A percentile compares a stretch with the other conserved stretches of the same genome.
These are phyloP conservation scores for Oikopleura vanhoeffeni DNA, from an alignment of 23 tunicate species.

Conservation along the genomic window DNA sequence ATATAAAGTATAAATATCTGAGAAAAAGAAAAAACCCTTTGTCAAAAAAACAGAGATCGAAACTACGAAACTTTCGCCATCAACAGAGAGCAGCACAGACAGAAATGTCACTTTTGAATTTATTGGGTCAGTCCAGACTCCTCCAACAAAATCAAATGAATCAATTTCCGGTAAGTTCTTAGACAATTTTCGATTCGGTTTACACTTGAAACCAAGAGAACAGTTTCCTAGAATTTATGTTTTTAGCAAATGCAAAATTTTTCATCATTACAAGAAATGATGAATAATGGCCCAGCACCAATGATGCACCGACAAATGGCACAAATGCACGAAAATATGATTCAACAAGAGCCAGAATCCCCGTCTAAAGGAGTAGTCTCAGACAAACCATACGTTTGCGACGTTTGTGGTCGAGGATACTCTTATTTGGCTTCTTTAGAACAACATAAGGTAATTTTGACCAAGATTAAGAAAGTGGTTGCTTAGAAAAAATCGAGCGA, in stretches of 20 bases:
- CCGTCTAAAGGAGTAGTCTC: conserved; percentile 1
- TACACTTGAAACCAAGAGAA: no score
- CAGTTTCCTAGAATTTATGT: no score
- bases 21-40: not conserved
- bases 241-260: not conserved
- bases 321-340: not conserved
- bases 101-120: not conserved
- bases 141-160: not conserved
- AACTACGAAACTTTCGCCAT: not conserved
- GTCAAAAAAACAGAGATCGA: not conserved
- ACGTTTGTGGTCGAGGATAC: conserved; percentile 9
- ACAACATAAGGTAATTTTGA: not conserved
- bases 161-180: not conserved
- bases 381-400: conserved; percentile 12
- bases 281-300: no score
- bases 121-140: not conserved
- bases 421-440: not conserved
- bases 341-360: not conserved
- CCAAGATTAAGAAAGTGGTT: not conserved
- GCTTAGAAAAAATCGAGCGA: no score
- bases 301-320: not conserved
- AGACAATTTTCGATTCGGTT: no score
- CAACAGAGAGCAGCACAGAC: not conserved
- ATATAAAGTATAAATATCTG: not conserved
- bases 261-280: not conserved